Evolutionary conservation across 1,140 invertebrate species (phyloP), one percentile per base, ranked within the genome.

Genomic region (Bombus superbus): DNA sequence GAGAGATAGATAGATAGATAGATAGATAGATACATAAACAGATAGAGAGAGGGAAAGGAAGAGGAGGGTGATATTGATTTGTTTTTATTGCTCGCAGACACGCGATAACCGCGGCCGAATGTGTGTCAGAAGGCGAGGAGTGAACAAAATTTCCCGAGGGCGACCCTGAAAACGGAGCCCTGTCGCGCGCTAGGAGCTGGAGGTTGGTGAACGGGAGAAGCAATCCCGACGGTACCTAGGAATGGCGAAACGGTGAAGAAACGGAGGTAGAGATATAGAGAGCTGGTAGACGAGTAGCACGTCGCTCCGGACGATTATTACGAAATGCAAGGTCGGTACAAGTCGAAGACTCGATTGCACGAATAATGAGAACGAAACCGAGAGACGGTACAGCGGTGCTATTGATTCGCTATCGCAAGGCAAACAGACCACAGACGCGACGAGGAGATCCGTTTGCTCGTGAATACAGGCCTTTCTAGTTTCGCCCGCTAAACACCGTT

Each of bases 41-140:
- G 38, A 40, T 40, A 40, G 38, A 40, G 40, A 22, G 42, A 40
- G 4, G 38, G 3, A 53, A 53, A 53, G 47, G 47, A 22, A 53
- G 18, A 53, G 71, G 2, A 35, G 73, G 57, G 47, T 77, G 64
- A 75, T 90, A 91, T 91, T 88, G 91, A 92, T 92, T 92, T 92
- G 92, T 92, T 92, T 92, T 92, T 85, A 86, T 92, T 92, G 88
- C 86, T 78, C 72, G 76, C 38, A 87, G 83, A 87, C 85, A 88
- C 73, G 79, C 77, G 81, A 78, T 81, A 62, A 38, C 75, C 57
- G 53, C 4, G 18, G 73, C n/a, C 35, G 80, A 87, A 90, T 88
- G 77, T 90, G 85, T 90, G 89, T 81, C 85, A 88, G 72, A 69
- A 68, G 81, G 8, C 75, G 44, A 42, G 40, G 74, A 59, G 68